These are phyloP conservation scores for Vulpes ferrilata DNA, from an alignment of 2,113 vertebrate species.

Conservation along the genomic window DNA sequence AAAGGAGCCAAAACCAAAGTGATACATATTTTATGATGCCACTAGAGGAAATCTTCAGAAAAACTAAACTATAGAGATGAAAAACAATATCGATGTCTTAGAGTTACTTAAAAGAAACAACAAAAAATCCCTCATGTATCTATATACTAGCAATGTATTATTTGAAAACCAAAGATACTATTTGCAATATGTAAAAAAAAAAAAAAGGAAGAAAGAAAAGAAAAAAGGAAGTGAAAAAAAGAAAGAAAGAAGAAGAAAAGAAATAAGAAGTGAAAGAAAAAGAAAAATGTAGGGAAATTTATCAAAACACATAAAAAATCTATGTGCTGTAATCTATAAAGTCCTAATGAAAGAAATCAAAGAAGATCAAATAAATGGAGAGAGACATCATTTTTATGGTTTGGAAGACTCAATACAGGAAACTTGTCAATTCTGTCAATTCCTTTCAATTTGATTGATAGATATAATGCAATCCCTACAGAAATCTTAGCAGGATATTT, in stretches of 20 bases:
- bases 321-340: not conserved
- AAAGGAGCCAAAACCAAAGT: not conserved
- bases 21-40: not conserved
- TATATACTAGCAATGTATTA: not conserved
- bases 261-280: not conserved
- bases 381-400: not conserved
- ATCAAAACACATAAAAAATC: not conserved
- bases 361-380: not conserved
- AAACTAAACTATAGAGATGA: not conserved
- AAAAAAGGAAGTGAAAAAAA: too few relatives aligned
- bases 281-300: not conserved
- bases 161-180: not conserved
- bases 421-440: not conserved
- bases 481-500: not conserved
- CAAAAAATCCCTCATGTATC: not conserved
- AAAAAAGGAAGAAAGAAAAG: too few relatives aligned
- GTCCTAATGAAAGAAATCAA: not conserved
- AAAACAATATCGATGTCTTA: not conserved
- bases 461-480: not conserved
- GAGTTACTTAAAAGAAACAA: not conserved
- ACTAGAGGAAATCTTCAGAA: not conserved
- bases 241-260: not conserved
- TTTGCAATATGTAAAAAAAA: not conserved
- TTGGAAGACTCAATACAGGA: not conserved
- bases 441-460: not conserved